Base-by-base conservation (phyloP, 2,888 invertebrate genomes). In the Lucinisca nassula region DNA sequence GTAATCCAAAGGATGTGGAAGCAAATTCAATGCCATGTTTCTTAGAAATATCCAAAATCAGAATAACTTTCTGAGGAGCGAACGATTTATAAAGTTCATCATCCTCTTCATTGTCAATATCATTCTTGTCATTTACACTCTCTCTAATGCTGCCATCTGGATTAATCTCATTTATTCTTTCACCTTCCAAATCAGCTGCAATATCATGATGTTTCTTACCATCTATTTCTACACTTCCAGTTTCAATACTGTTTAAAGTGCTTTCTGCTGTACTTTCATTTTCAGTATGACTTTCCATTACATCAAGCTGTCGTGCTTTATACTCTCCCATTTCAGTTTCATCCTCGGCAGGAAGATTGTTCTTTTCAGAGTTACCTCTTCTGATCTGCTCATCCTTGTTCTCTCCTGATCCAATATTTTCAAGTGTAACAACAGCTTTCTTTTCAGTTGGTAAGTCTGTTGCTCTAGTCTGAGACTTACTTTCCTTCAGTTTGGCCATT, bases 1-100 rank as follows among this genome's bases (percentile, higher is more conserved):
- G 87, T 12, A 90, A 72, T 30, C 85, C 90, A 84, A 90, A 90
- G 4, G 90, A 90, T 30, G 90, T 82, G n/a, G 85, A 87, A 14
- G 90, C 90, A 86, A 90, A 90, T 38, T 85, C 87, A 17, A 90
- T 85, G 8, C 90, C 90, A 84, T 90, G 90, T 55, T 88, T 87
- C 73, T 86, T 90, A 10, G 90, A 85, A 30, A 90, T 90, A 40
- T 88, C 90, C 37, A 90, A 75, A 67, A 90, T 90, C 37, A 90
- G 70, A 6, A 88, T 79, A 24, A 90, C 84, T 80, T 90, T 90
- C 38, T 90, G 84, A 45, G 90, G 79, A 1, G 90, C 58, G 73
- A 90, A 90, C 4, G 85, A 85, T 58, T 86, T 88, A 35, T 86
- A 90, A 70, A 84, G 81, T 75, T 90, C 90, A 77, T 82, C 73